A percentile compares a stretch with the other conserved stretches of the same genome.
Conservation (phyloP, 2,888 invertebrate species). For the Monopis laevigella region DNA sequence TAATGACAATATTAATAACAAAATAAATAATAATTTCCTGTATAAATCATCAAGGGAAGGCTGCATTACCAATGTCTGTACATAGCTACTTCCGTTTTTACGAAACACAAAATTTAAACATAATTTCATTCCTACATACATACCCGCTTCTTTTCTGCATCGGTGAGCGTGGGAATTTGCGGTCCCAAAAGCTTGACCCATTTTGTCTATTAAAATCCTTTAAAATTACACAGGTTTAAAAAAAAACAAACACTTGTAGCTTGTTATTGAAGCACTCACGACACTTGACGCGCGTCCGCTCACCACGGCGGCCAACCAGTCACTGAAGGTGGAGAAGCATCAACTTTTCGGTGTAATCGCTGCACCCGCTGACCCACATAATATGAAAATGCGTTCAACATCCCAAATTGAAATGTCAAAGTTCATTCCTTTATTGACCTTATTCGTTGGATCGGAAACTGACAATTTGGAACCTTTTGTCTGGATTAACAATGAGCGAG, state of each 20-base stretch:
- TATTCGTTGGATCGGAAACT: too few species aligned
- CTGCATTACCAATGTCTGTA: too few species aligned
- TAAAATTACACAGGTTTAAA: conserved; percentile 5
- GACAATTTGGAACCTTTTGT: too few species aligned
- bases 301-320: neutral
- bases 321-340: neutral
- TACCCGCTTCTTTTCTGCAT: conserved; percentile 59
- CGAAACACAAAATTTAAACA: too few species aligned
- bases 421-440: too few species aligned
- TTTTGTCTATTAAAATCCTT: conserved; percentile 27
- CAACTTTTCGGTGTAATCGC: neutral
- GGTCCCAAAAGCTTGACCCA: conserved; percentile 62
- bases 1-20: too few species aligned
- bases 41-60: too few species aligned
- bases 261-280: neutral
- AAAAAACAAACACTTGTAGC: conserved; percentile 4
- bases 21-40: too few species aligned
- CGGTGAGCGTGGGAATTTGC: conserved; percentile 51
- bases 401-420: conserved; percentile 3
- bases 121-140: too few species aligned
- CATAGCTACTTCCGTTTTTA: too few species aligned
- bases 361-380: neutral
- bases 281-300: conserved; percentile 4
- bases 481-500: too few species aligned
- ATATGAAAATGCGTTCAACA: too few species aligned